Percentiles rank a stretch among this genome's conserved stretches.
These are phyloP conservation scores for Macroglossus sobrinus DNA, from an alignment of 2,113 vertebrate genomes.

Conservation along the genomic window DNA sequence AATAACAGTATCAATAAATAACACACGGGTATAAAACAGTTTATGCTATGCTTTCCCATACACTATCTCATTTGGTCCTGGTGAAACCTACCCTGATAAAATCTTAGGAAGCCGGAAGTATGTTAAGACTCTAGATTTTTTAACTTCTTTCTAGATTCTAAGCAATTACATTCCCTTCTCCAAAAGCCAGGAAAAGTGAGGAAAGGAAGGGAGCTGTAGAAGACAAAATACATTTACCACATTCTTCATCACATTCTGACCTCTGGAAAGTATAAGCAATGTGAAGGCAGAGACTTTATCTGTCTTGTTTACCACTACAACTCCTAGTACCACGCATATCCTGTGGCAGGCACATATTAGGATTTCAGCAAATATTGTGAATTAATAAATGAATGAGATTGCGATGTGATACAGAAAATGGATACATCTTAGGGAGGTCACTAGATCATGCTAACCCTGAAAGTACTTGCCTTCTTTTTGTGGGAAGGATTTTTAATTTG, in stretches of 20 bases:
- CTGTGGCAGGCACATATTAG: background rate
- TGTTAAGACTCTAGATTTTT: background rate
- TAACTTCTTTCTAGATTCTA: constrained; percentile 4
- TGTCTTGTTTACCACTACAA: background rate
- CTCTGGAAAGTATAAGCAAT: background rate
- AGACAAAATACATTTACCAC: background rate
- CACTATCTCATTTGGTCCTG: background rate
- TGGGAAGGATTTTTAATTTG: background rate
- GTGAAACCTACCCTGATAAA: background rate
- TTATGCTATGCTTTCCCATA: background rate
- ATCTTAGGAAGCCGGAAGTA: background rate
- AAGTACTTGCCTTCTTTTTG: background rate
- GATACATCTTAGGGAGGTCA: background rate
- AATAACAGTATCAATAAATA: background rate
- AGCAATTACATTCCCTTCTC: background rate
- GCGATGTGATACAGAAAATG: background rate
- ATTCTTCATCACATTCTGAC: background rate
- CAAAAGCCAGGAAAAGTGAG: background rate
- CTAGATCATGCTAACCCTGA: background rate
- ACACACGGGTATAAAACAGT: background rate
- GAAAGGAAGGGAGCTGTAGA: background rate
- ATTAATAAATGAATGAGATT: background rate
- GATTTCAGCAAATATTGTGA: background rate
- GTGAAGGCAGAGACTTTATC: background rate
- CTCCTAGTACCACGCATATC: background rate